Base-by-base conservation (phyloP, 1,140 invertebrate species). In the Drosophila biarmipes region DNA sequence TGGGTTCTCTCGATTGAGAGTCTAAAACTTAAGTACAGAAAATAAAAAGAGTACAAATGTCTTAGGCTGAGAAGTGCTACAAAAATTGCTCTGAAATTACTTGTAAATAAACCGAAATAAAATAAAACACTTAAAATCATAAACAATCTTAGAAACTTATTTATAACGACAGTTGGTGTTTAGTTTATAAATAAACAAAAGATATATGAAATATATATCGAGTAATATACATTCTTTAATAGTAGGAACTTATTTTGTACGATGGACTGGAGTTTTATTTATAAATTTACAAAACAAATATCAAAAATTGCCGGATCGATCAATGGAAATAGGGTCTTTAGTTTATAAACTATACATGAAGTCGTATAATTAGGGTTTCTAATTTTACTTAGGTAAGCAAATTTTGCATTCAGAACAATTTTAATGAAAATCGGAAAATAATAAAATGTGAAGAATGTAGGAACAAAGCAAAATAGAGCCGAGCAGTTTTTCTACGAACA, bases 401-500 rank as follows among this genome's bases (percentile, higher is more conserved):
- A 81, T 85, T 89, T 90, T 80, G 90, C 90, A 91, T 91, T 91
- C 90, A 91, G 90, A 91, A 91, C 90, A 90, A 91, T 87, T 90
- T 90, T 68, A 80, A 90, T 81, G 71, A 73, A 61, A 56, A 55
- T 49, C 24, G 27, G 21, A 58, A 57, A 68, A 72, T 69, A 57
- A 63, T 38, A 71, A 56, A 73, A 89, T 89, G 79, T 52, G 40
- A 66, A 29, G 46, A n/a, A 78, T 86, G 78, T 38, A 15, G 75
- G 31, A 63, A 61, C 71, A 43, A 73, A 86, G 71, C 64, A 78
- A 85, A 49, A 46, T 38, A 64, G 56, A 51, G 34, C 52, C 29
- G 58, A 24, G 63, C 24, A 29, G 57, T 55, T 43, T 43, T 52
- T 68, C 24, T 55, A 35, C 62, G 38, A 55, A 38, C 10, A 46